These are phyloP conservation scores for Micropoecilia bifurca DNA, from an alignment of 2,797 vertebrate genomes.

Conservation along the genomic window DNA sequence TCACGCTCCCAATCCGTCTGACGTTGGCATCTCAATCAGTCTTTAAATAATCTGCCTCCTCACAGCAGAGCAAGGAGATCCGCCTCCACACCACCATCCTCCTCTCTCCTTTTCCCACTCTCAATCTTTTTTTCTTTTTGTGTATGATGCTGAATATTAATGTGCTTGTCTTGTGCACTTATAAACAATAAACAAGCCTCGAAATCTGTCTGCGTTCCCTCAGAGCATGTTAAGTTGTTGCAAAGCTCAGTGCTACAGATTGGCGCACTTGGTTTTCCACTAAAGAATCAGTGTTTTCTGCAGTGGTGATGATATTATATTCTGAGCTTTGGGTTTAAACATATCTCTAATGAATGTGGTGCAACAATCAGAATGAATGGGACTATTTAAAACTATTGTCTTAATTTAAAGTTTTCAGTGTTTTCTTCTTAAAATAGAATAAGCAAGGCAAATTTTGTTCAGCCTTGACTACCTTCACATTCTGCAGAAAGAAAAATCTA, in stretches of 20 bases:
- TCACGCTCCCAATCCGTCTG: slow-evolving; percentile 83
- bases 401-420: slow-evolving; percentile 9
- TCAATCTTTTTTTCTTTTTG: slow-evolving; percentile 57
- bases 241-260: slow-evolving; percentile 58
- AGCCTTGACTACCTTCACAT: slow-evolving; percentile 35
- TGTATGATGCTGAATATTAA: slow-evolving; percentile 80
- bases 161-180: slow-evolving; percentile 70
- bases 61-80: slow-evolving; percentile 68
- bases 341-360: slow-evolving; percentile 37
- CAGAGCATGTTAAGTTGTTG: slow-evolving; percentile 47
- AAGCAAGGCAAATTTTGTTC: slow-evolving; percentile 18
- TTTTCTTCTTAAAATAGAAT: slow-evolving; percentile 1
- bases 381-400: slow-evolving; percentile 46
- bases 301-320: slow-evolving; percentile 57
- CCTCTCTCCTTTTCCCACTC: slow-evolving; percentile 49
- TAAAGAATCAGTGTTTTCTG: slow-evolving; percentile 48
- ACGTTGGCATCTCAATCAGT: slow-evolving; percentile 86
- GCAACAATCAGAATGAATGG: slow-evolving; percentile 21
- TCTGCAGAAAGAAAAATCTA: slow-evolving; percentile 48
- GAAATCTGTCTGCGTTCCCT: slow-evolving; percentile 63
- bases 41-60: slow-evolving; percentile 86
- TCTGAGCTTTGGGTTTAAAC: slow-evolving; percentile 45
- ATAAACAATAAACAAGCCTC: slow-evolving; percentile 73
- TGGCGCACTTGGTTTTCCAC: slow-evolving; percentile 49
- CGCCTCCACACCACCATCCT: slow-evolving; percentile 63